Conservation (phyloP, 1,140 invertebrate species). For the Meloidogyne hapla region DNA sequence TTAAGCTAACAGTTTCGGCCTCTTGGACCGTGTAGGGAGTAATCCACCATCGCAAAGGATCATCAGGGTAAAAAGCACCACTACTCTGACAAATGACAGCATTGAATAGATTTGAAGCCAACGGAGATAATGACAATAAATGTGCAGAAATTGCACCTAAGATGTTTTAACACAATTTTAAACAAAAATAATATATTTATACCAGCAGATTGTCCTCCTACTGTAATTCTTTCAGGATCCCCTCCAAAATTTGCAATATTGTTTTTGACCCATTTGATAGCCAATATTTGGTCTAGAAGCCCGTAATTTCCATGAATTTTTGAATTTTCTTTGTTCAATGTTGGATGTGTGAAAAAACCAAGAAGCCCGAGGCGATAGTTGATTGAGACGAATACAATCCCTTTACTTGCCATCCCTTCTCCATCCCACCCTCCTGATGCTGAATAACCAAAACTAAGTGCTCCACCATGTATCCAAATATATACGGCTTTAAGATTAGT, state of each 20-base stretch:
- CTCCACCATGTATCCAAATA: constrained; percentile 7
- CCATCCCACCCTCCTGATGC: neutral
- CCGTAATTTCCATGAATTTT: neutral
- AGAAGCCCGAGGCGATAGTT: neutral
- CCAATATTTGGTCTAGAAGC: neutral
- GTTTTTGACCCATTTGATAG: neutral
- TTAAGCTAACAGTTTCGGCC: neutral
- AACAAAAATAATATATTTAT: neutral
- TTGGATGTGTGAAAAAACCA: neutral
- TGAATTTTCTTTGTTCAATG: neutral
- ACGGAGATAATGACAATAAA: neutral
- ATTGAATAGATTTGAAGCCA: neutral
- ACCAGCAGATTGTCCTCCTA: constrained; percentile 9
- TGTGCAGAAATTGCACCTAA: neutral
- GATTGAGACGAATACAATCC: neutral
- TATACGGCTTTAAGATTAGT: neutral
- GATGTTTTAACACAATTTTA: neutral
- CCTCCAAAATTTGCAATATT: neutral
- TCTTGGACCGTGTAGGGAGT: neutral
- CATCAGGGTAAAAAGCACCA: neutral
- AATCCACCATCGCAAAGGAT: neutral
- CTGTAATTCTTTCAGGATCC: neutral
- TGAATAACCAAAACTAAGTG: neutral
- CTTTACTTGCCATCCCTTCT: neutral
- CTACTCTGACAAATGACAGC: neutral